A percentile compares a stretch with the other conserved stretches of the same genome.
These are phyloP conservation scores for Parazoanthus atlanticus DNA, from an alignment of 92 coral and sea anemone species.

Conservation along the genomic window DNA sequence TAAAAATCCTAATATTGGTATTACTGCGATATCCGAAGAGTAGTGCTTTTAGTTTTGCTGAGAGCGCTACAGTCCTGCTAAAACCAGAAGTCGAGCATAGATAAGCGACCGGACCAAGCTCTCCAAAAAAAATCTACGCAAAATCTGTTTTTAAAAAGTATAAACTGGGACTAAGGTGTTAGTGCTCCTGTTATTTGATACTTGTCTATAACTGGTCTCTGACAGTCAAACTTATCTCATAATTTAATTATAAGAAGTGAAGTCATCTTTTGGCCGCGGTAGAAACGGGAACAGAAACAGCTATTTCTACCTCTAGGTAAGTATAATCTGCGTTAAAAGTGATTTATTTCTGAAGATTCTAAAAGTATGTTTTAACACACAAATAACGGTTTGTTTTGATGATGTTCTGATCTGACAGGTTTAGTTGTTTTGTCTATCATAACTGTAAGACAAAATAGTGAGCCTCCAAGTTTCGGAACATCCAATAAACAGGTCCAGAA, in stretches of 20 bases:
- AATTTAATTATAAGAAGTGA: constrained; percentile 31
- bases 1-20: too few species aligned
- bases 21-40: background rate
- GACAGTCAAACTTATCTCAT: constrained; percentile 20
- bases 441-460: background rate
- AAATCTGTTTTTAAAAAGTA: too few species aligned
- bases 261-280: constrained; percentile 28
- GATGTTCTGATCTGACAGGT: background rate
- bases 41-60: background rate
- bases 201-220: background rate
- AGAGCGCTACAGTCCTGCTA: background rate
- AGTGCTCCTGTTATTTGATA: background rate
- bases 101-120: background rate
- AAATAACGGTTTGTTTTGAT: background rate
- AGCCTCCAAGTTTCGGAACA: background rate
- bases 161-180: background rate
- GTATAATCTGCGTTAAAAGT: background rate
- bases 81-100: background rate
- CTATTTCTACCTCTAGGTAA: background rate
- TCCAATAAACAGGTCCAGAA: background rate
- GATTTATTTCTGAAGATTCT: background rate
- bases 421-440: background rate
- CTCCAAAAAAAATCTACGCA: background rate
- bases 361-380: background rate
- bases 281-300: background rate